Conservation (phyloP, 2,797 vertebrate species). For the Alfaro cultratus region DNA sequence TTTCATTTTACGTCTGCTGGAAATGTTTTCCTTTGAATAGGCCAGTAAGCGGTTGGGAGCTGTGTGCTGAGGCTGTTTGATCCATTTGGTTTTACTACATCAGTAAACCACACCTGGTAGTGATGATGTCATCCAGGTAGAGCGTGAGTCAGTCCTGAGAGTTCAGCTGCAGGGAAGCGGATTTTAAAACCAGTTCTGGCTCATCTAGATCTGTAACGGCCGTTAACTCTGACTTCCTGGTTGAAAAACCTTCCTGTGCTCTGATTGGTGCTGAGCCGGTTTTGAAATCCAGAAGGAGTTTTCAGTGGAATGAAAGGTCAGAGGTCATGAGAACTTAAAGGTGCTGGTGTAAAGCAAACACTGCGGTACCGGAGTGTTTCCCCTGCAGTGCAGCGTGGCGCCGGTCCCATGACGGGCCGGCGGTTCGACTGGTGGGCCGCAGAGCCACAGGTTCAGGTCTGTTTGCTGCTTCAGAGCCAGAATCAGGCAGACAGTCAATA, state of each 20-base stretch:
- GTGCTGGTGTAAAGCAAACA: constrained; percentile 43
- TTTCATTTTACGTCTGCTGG: neutral
- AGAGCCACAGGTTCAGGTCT: too few relatives aligned
- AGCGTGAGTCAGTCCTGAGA: constrained; percentile 29
- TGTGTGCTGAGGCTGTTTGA: neutral
- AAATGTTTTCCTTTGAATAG: neutral
- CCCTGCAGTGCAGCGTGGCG: neutral
- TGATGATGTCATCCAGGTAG: constrained; percentile 30
- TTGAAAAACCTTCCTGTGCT: neutral
- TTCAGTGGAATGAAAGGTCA: constrained; percentile 15
- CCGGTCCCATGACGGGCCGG: constrained; percentile 20
- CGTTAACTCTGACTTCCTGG: constrained; percentile 14
- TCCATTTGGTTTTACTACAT: neutral
- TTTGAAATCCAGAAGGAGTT: constrained; percentile 1
- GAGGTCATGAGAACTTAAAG: constrained; percentile 46
- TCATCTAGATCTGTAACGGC: constrained; percentile 18
- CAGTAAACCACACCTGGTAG: constrained; percentile 18
- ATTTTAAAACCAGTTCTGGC: constrained; percentile 44
- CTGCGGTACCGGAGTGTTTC: neutral
- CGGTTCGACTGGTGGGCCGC: too few relatives aligned
- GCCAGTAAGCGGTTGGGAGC: neutral
- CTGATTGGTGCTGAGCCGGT: constrained; percentile 36
- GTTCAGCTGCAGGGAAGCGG: neutral
- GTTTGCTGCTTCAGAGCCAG: constrained; percentile 30
- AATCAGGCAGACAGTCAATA: constrained; percentile 50